These are phyloP conservation scores for Telmatochromis sp. DNA, from an alignment of 2,113 vertebrate genomes.

Conservation along the genomic window DNA sequence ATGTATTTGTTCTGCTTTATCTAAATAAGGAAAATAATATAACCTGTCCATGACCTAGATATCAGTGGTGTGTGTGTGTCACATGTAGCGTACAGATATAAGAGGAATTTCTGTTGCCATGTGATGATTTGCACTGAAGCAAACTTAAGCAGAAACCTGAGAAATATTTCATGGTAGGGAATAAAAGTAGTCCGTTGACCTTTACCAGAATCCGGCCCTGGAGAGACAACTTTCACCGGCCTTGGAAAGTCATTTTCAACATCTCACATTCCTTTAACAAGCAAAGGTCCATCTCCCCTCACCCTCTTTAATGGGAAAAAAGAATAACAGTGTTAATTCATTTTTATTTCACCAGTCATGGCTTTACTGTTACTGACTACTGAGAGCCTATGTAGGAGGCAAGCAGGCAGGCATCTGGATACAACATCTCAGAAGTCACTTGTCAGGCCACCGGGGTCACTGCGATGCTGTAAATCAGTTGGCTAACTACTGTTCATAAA, in stretches of 20 bases:
- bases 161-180: not conserved
- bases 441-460: conserved; percentile 13
- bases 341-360: conserved; percentile 25
- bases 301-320: not conserved
- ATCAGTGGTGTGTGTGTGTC: not conserved
- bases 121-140: not conserved
- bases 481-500: conserved; percentile 56
- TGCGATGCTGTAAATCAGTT: conserved; percentile 31
- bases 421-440: conserved; percentile 33
- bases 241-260: conserved; percentile 35
- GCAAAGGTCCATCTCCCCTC: not conserved
- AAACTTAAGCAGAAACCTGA: not conserved
- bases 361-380: not conserved
- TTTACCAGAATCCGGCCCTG: not conserved
- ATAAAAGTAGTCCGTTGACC: not conserved
- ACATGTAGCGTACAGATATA: not conserved
- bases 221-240: not conserved
- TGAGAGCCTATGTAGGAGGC: not conserved
- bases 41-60: not conserved
- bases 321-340: conserved; percentile 47
- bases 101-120: not conserved
- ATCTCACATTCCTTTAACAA: conserved; percentile 18
- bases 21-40: not conserved
- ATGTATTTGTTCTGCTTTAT: not conserved
- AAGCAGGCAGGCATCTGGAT: conserved; percentile 44